A percentile compares a stretch with the other conserved stretches of the same genome.
Evolutionary conservation across 2,888 invertebrate genomes (phyloP).

Genomic region (Aporophyla lueneburgensis): DNA sequence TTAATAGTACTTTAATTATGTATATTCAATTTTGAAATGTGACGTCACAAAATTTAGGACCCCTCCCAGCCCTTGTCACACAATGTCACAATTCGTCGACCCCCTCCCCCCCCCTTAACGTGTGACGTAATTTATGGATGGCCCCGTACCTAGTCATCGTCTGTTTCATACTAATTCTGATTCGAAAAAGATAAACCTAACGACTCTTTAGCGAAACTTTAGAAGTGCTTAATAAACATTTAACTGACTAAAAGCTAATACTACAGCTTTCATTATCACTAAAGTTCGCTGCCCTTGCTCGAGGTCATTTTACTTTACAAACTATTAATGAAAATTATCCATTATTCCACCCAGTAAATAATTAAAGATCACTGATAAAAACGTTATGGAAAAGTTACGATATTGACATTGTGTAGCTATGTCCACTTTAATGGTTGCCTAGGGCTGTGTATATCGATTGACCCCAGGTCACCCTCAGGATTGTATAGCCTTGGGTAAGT

Average conservation of each 20-base stretch:
- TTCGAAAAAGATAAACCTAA: neutral
- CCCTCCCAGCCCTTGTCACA: no score
- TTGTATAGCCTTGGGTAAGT: slow-evolving; percentile 26
- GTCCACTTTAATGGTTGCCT: slow-evolving; percentile 18
- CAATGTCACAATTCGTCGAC: no score
- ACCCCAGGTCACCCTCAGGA: slow-evolving; percentile 48
- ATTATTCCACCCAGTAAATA: slow-evolving; percentile 29
- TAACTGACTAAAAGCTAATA: neutral
- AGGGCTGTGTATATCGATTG: slow-evolving; percentile 58
- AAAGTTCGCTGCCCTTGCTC: neutral
- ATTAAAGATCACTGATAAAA: slow-evolving; percentile 31
- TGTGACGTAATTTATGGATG: no score
- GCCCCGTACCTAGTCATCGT: no score
- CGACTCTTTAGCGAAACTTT: neutral
- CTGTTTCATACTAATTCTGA: neutral
- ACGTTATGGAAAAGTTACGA: neutral
- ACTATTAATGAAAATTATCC: slow-evolving; percentile 4
- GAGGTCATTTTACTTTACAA: slow-evolving; percentile 16
- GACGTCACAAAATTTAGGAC: no score
- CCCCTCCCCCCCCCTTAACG: no score
- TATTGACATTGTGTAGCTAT: slow-evolving; percentile 32
- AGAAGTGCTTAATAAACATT: neutral
- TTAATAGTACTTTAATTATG: no score
- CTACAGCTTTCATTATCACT: neutral
- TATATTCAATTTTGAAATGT: no score